Evolutionary conservation across 92 coral and sea anemone species (phyloP).

Genomic region (Hydrozoanthus gracilis): DNA sequence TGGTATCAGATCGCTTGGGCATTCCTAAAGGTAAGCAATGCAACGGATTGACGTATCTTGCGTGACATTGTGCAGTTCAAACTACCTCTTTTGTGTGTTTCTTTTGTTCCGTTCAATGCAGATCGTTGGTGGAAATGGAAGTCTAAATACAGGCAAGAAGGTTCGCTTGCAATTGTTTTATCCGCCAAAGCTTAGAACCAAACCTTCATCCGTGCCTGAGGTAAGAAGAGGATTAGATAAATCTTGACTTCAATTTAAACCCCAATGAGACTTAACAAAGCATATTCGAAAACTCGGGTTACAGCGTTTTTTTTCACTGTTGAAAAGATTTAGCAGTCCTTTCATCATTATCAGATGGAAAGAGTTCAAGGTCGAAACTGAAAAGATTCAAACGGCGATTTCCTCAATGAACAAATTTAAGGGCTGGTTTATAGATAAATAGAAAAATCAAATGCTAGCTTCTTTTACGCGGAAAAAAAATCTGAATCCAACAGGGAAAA

Average conservation of each 20-base stretch:
- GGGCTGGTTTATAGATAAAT: no score
- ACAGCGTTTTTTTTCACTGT: no score
- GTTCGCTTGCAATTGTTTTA: conserved; percentile 94
- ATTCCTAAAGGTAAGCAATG: conserved; percentile 80
- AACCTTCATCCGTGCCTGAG: conserved; percentile 64
- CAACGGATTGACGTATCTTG: background rate
- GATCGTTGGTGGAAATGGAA: conserved; percentile 97
- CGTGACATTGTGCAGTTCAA: background rate
- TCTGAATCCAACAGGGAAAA: no score
- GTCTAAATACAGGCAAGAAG: conserved; percentile 85
- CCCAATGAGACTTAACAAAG: background rate
- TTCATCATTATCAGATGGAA: no score
- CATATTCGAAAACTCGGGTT: background rate
- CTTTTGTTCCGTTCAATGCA: conserved; percentile 15
- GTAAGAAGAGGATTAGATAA: conserved; percentile 29
- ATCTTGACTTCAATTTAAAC: background rate
- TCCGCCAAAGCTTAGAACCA: conserved; percentile 77
- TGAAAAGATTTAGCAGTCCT: no score
- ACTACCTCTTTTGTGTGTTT: background rate
- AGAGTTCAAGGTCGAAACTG: no score
- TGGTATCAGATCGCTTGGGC: conserved; percentile 99
- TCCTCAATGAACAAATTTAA: no score
- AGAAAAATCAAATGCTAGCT: no score
- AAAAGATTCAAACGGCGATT: no score
- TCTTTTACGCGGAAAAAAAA: no score